A percentile compares a stretch with the other conserved stretches of the same genome.
These are phyloP conservation scores for Hylaeus volcanicus DNA, from an alignment of 1,140 invertebrate genomes.

Conservation along the genomic window DNA sequence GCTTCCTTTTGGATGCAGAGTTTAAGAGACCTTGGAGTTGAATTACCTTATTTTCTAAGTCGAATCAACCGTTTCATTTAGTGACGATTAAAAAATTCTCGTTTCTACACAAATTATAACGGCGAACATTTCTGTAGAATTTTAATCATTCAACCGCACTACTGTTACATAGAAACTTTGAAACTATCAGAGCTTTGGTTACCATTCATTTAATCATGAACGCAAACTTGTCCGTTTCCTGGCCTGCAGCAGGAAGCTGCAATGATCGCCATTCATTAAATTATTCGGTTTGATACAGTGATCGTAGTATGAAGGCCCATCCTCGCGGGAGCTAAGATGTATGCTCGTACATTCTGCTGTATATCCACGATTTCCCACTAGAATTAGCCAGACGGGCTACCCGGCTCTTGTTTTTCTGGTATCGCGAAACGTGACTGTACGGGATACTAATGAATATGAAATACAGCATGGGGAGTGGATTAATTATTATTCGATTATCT, in stretches of 20 bases:
- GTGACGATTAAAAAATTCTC: no score
- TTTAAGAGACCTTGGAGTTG: not conserved
- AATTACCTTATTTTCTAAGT: no score
- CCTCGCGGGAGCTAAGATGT: not conserved
- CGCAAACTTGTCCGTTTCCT: no score
- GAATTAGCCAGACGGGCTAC: slow-evolving; percentile 20
- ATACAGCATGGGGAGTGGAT: slow-evolving; percentile 12
- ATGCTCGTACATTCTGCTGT: slow-evolving; percentile 5
- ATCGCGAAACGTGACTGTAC: slow-evolving; percentile 27
- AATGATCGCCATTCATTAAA: slow-evolving; percentile 24
- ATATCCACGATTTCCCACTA: slow-evolving; percentile 18
- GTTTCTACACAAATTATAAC: no score
- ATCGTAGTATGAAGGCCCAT: not conserved
- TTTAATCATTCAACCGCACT: no score
- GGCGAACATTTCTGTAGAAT: no score
- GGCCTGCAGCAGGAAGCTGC: not conserved
- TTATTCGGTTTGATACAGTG: slow-evolving; percentile 32
- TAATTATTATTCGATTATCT: slow-evolving; percentile 53
- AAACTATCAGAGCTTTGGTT: no score
- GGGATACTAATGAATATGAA: slow-evolving; percentile 43
- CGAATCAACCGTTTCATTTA: no score
- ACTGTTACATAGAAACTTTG: no score
- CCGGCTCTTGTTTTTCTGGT: slow-evolving; percentile 26
- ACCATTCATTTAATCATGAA: no score
- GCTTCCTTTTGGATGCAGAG: not conserved